phyloP scores from a whole-genome alignment of 2,888 invertebrate genomes.

The Synanthedon andrenaeformis region DNA sequence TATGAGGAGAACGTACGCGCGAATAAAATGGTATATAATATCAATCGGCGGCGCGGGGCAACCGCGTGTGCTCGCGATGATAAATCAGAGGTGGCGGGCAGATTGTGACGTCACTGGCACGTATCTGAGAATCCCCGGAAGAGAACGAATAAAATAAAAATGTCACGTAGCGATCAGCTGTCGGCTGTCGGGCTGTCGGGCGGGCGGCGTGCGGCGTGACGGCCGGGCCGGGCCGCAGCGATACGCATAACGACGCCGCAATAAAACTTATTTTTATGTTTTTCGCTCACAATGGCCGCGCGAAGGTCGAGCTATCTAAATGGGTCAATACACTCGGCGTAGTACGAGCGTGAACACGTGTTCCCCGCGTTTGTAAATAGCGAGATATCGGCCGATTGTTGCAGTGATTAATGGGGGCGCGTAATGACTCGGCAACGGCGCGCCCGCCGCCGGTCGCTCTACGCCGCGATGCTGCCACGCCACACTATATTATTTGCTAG shows the following conservation, averaged over 20 bases:
- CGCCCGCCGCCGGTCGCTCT: constrained; percentile 26
- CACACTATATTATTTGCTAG: constrained; percentile 56
- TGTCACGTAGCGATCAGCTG: constrained; percentile 72
- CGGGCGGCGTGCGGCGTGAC: constrained; percentile 44
- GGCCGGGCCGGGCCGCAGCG: constrained; percentile 37
- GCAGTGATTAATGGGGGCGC: constrained; percentile 70
- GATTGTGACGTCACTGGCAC: constrained; percentile 68
- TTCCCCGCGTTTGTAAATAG: constrained; percentile 70
- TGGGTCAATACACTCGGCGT: constrained; percentile 70
- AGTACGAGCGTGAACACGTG: constrained; percentile 67
- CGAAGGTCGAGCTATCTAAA: constrained; percentile 72
- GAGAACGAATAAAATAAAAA: constrained; percentile 69
- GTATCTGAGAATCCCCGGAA: constrained; percentile 69
- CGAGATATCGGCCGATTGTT: constrained; percentile 72
- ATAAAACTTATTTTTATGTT: constrained; percentile 72
- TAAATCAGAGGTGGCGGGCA: constrained; percentile 56
- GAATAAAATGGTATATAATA: constrained; percentile 34
- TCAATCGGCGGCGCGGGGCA: constrained; percentile 33
- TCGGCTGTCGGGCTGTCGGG: constrained; percentile 15
- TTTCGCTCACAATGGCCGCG: constrained; percentile 71
- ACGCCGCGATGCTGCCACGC: constrained; percentile 44
- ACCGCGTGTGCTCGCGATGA: constrained; percentile 45
- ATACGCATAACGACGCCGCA: constrained; percentile 69
- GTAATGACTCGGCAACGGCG: constrained; percentile 60
- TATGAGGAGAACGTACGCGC: constrained; percentile 10